Base-by-base conservation (phyloP, 1,140 invertebrate genomes). In the Apis laboriosa region DNA sequence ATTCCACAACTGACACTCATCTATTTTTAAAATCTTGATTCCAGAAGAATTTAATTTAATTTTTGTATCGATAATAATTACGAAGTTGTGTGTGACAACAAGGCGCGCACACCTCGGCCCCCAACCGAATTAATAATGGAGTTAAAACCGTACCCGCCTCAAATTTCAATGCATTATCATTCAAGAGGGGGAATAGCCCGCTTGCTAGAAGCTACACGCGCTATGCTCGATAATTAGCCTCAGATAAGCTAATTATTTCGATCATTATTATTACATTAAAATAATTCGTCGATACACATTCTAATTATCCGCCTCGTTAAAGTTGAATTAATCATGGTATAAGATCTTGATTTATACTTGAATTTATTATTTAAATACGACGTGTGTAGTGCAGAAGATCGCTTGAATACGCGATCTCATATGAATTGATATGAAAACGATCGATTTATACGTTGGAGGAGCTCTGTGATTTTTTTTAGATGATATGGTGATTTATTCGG, bases 191-290 rank as follows among this genome's bases (percentile, higher is more conserved):
- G 58, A 55, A 56, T 61, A 55, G 21, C 53, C 43, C 55, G 63
- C 60, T 49, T 21, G 58, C 61, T 66, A 34, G 71, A 80, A 80
- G 60, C 34, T 66, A 75, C n/a, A 56, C 70, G 11, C 71, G 24
- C 21, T 75, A 13, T 24, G 28, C 51, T 77, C 80, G 60, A 72
- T 82, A 86, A 83, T 86, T 86, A 72, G 61, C 63, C 43, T 58
- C 58, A 1, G 63, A 55, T 81, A 71, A 86, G 81, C 70, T 83
- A 86, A 86, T 86, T 86, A 86, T 83, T 83, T 66, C 67, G 75
- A 28, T 86, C 74, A 68, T 86, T 86, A 86, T 77, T 86, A 78
- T 86, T 67, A 43, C 79, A 86, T 86, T 75, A 56, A 78, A 78
- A 86, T 73, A 86, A 86, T 86, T 86, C 43, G 68, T 51, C 74